Evolutionary conservation across 2,113 vertebrate genomes (phyloP).

Genomic region (Nibea albiflora): DNA sequence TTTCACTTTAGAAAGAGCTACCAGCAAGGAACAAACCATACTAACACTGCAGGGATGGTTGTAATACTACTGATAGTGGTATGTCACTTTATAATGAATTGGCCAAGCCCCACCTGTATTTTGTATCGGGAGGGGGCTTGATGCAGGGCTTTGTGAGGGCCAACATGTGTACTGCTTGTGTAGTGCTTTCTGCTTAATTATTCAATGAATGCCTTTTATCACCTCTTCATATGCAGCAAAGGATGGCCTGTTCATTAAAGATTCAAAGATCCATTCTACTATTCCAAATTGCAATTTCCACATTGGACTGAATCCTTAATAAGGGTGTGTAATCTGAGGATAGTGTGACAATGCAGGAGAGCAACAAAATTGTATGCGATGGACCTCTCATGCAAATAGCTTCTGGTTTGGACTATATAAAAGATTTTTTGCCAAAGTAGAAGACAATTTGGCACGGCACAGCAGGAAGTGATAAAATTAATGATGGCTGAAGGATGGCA

Average conservation of each 20-base stretch:
- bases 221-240: constrained; percentile 3
- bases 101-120: background rate
- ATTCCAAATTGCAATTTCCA: constrained; percentile 33
- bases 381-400: background rate
- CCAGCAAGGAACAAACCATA: background rate
- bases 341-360: background rate
- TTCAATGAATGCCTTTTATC: constrained; percentile 44
- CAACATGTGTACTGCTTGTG: constrained; percentile 25
- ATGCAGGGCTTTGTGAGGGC: background rate
- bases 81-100: background rate
- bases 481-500: background rate
- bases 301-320: constrained; percentile 25
- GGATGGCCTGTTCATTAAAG: constrained; percentile 40
- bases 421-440: background rate
- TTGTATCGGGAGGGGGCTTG: background rate
- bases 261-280: constrained; percentile 35
- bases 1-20: background rate
- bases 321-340: background rate
- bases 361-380: background rate
- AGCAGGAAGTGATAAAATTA: background rate
- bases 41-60: background rate
- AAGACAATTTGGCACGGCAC: background rate
- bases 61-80: background rate
- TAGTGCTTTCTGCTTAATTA: constrained; percentile 44
- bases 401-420: background rate